Conservation (phyloP, 2,797 vertebrate species). For the Parauchenoglanis punctatus region DNA sequence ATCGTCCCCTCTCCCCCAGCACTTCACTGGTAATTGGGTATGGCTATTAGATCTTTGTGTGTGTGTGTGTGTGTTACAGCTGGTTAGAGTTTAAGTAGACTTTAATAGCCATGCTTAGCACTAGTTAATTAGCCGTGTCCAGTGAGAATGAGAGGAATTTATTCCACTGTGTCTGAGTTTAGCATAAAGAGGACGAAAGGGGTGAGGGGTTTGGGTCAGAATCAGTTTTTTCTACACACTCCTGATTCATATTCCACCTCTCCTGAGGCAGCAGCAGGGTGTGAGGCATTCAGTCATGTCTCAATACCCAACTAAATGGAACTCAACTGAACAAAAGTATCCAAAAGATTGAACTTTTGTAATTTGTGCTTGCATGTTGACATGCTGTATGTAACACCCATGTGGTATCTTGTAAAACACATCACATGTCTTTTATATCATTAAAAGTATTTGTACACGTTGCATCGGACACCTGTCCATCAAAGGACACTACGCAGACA, state of each 20-base stretch:
- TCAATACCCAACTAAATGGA: not conserved
- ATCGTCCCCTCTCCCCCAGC: conserved; percentile 58
- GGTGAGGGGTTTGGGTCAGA: conserved; percentile 50
- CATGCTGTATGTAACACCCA: not conserved
- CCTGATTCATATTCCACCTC: not conserved
- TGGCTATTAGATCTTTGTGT: conserved; percentile 57
- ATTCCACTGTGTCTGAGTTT: conserved; percentile 54
- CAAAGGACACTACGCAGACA: not conserved
- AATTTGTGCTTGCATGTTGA: not conserved
- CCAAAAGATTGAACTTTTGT: not conserved
- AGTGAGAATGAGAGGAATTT: conserved; percentile 60
- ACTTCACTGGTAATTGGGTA: conserved; percentile 59
- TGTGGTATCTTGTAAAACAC: not conserved
- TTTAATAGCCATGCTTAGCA: conserved; percentile 75
- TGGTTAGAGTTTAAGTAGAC: conserved; percentile 58
- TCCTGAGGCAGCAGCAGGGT: not conserved
- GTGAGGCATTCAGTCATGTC: not conserved
- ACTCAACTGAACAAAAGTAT: not conserved
- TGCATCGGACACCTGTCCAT: not conserved
- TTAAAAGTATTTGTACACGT: not conserved
- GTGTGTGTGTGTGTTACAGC: conserved; percentile 62
- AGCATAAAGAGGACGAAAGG: conserved; percentile 51
- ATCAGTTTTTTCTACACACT: not conserved
- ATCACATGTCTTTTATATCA: not conserved
- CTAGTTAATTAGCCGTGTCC: conserved; percentile 81